phyloP scores from a whole-genome alignment of 2,797 vertebrate species.

The Eremophila alpestris region DNA sequence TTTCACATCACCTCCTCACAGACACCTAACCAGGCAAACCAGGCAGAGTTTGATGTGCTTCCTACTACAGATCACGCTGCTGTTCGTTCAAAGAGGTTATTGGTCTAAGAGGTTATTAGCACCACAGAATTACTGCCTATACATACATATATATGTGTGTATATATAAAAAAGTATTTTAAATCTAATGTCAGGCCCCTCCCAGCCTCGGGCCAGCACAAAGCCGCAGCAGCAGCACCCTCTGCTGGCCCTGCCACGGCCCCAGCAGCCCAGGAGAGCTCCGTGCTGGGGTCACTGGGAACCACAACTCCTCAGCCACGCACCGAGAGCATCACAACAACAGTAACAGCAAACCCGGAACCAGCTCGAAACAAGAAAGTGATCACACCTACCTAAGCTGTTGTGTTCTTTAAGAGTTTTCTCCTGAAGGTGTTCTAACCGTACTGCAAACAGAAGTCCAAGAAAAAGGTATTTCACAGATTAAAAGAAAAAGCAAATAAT shows the following conservation, averaged over 20 bases:
- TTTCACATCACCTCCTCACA: neutral
- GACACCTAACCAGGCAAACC: neutral
- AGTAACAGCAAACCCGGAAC: neutral
- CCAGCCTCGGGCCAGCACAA: neutral
- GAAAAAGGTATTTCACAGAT: slow-evolving; percentile 81
- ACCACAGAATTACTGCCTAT: neutral
- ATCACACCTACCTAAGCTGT: slow-evolving; percentile 93
- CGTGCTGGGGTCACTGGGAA: neutral
- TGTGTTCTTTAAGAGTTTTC: slow-evolving; percentile 98
- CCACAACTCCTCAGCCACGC: neutral
- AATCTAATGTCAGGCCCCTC: neutral
- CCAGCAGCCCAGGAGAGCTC: neutral
- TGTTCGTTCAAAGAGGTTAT: neutral
- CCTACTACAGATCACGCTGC: neutral
- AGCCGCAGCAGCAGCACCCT: slow-evolving; percentile 63
- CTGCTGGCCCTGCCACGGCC: slow-evolving; percentile 37
- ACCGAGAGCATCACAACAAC: neutral
- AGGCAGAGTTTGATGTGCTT: neutral
- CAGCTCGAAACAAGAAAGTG: slow-evolving; percentile 63
- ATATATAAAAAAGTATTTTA: neutral
- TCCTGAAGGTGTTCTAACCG: slow-evolving; percentile 98
- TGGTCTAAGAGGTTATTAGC: accelerated
- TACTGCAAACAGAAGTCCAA: slow-evolving; percentile 92
- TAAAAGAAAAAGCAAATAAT: slow-evolving; percentile 68
- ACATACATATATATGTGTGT: accelerated